Percentiles rank a stretch among this genome's conserved stretches.
Conservation (phyloP, 2,888 invertebrate species). For the Pteria penguin region DNA sequence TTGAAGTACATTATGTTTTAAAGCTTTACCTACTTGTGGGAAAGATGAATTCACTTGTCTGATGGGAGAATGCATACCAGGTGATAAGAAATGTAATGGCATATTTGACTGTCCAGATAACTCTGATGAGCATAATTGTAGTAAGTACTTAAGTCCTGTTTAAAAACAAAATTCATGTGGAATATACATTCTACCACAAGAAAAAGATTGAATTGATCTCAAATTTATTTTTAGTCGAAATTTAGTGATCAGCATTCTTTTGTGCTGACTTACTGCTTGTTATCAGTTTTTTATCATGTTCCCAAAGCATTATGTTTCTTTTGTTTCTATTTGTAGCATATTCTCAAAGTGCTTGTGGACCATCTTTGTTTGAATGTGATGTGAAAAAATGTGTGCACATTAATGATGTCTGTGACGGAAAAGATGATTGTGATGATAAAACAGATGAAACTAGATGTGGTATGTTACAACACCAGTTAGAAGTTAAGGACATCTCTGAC, state of each 20-base stretch:
- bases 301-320: too few species aligned
- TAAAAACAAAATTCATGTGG: too few species aligned
- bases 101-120: conserved; percentile 98
- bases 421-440: conserved; percentile 88
- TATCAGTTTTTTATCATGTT: too few species aligned
- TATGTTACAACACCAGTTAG: too few species aligned
- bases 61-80: conserved; percentile 82
- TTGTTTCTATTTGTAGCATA: too few species aligned
- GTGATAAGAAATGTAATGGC: conserved; percentile 92
- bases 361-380: conserved; percentile 90
- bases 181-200: neutral
- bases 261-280: neutral
- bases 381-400: conserved; percentile 86
- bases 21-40: conserved; percentile 18
- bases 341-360: conserved; percentile 88
- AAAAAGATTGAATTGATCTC: neutral
- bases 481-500: too few species aligned
- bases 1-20: too few species aligned
- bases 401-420: conserved; percentile 90
- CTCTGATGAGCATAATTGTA: conserved; percentile 92
- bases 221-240: neutral
- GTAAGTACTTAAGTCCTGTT: conserved; percentile 39
- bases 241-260: neutral
- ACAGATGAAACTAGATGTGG: conserved; percentile 76
- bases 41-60: conserved; percentile 58